Base-by-base conservation (phyloP, 2,113 vertebrate species). In the Quiscalus mexicanus region DNA sequence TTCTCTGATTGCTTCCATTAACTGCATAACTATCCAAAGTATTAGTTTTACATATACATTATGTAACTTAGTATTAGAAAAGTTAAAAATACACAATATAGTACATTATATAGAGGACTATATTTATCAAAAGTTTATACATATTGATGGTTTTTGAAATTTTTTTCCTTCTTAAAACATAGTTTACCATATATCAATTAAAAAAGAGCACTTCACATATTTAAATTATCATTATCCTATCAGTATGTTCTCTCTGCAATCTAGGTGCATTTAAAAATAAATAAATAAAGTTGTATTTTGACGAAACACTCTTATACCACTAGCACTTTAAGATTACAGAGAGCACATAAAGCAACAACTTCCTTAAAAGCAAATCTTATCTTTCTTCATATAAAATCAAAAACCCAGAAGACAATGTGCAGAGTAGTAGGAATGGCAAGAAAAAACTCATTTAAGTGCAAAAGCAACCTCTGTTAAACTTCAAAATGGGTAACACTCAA, bases 1-100 rank as follows among this genome's bases (percentile, higher is more conserved):
- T 93, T 80, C 62, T 90, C 78, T 84, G 60, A 89, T 65, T 94
- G 59, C 56, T 95, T 94, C 45, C 83, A 92, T 82, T 62, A 96
- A 92, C 65, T 94, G 19, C 31, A 94, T 65, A 90, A 78, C 68
- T 93, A 79, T 94, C 35, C 39, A 59, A 90, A 45, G 27, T 92
- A 37, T 33, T 90, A 87, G 71, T 94, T 92, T 89, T 87, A 87
- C 91, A 75, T 35, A 75, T 50, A 93, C 78, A 94, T 85, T 85
- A 62, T 22, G 68, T 47, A 90, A 80, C 31, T 87, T 60, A 37
- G 25, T 58, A 88, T 30, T 62, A 71, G 25, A 90, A 91, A 93
- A 87, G 15, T 76, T 62, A 58, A 93, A 91, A 82, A 91, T 50
- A 89, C 31, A 84, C 14, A 62, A 83, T 56, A 70, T 17, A 47